A percentile compares a stretch with the other conserved stretches of the same genome.
Conservation (phyloP, 1,140 invertebrate genomes). For the Helicoverpa armigera region DNA sequence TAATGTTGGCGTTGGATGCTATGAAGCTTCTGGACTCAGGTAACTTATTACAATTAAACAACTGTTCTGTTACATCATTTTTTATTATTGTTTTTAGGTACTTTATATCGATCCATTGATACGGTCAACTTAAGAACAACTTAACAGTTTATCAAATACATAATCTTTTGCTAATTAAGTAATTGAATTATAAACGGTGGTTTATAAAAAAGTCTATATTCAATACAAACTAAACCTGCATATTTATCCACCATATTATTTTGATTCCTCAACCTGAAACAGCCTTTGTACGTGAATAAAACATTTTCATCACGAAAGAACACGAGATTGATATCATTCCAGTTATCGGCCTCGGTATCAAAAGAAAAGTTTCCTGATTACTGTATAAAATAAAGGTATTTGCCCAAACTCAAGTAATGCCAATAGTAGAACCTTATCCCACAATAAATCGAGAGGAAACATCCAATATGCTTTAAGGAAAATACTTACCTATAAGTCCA, state of each 20-base stretch:
- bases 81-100: not conserved
- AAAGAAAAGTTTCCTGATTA: constrained; percentile 18
- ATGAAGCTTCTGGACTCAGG: constrained; percentile 94
- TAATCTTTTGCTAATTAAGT: too few relatives aligned
- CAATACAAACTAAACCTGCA: too few relatives aligned
- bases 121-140: too few relatives aligned
- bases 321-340: constrained; percentile 18
- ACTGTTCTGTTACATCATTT: not conserved
- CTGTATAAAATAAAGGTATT: constrained; percentile 2
- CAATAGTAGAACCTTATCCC: not conserved
- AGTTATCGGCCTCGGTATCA: not conserved
- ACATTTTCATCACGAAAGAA: constrained; percentile 19
- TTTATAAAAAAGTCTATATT: too few relatives aligned
- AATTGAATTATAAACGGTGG: too few relatives aligned
- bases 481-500: not conserved
- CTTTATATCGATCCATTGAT: too few relatives aligned
- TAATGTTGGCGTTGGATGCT: constrained; percentile 93
- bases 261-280: not conserved
- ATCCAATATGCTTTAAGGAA: not conserved
- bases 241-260: not conserved
- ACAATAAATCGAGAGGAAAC: not conserved
- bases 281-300: constrained; percentile 13
- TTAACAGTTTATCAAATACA: too few relatives aligned
- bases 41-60: constrained; percentile 61
- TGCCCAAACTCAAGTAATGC: not conserved